Evolutionary conservation across 2,113 vertebrate genomes (phyloP), one percentile per base, ranked within the genome.

Genomic region (Suricata suricatta): DNA sequence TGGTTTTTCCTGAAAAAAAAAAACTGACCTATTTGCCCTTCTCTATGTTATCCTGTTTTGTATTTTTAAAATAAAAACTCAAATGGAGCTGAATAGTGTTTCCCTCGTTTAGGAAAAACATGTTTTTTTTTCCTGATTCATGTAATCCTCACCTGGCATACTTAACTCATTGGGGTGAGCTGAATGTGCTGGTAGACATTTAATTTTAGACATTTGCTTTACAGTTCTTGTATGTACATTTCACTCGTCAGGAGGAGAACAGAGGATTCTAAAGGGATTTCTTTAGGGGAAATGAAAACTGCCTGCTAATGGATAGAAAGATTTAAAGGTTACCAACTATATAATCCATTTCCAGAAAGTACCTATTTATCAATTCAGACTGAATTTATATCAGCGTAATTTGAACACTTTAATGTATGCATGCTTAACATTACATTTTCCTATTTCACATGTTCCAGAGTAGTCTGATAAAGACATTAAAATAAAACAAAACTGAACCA

Each of bases 401-500:
- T 96, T 38, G 8, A 69, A 23, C 63, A 79, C 10, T 68, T 81
- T 94, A 90, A 87, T 88, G 3, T 38, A 64, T 96, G 1, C 23
- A 86, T 52, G 31, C 6, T 95, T 83, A 63, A 7, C 52, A n/a
- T 82, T 92, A 83, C 21, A 92, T 79, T 84, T 95, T 82, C 25
- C 11, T 44, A 52, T 93, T 88, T 63, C 16, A 44, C 50, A 86
- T n/a, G 80, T 79, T 89, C 27, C 11, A 69, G 9, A 50, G 17
- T 81, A 96, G 96, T 88, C 60, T 88, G 50, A 63, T 93, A 88
- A 93, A 87, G 27, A 87, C 4, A n/a, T n/a, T 74, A 88, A 89
- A 85, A 38, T 88, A 84, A 94, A 91, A 66, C 31, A 88, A 95
- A 97, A 92, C 6, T 79, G 54, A 86, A 81, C 27, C 25, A 82